Conservation (phyloP, 2,888 invertebrate genomes). For the Emmelina monodactyla region DNA sequence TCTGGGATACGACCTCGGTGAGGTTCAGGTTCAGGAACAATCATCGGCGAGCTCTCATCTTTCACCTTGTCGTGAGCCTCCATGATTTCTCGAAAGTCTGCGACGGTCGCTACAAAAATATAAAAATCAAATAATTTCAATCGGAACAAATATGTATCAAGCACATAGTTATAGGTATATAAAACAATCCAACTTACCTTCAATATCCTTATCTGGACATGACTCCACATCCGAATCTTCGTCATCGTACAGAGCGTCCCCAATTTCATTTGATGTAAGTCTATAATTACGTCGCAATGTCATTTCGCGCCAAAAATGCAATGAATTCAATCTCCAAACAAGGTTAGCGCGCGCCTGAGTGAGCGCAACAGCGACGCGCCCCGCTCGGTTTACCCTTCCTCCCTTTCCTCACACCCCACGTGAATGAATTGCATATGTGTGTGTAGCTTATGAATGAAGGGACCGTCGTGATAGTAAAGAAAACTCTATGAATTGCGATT, state of each 20-base stretch:
- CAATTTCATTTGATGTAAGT: not conserved
- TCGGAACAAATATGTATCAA: not conserved
- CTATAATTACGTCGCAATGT: not conserved
- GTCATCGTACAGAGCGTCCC: conserved; percentile 2
- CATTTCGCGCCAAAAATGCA: conserved; percentile 6
- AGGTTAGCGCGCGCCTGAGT: not conserved
- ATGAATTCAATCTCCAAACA: no score
- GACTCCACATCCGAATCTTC: conserved; percentile 4
- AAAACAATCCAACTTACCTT: not conserved
- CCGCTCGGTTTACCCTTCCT: not conserved
- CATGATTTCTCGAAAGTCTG: not conserved
- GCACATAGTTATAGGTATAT: not conserved
- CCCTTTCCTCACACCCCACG: not conserved
- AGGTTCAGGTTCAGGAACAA: not conserved
- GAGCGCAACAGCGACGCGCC: not conserved
- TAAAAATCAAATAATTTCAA: not conserved
- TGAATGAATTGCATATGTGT: not conserved
- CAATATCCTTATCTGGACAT: not conserved
- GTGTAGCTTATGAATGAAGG: no score
- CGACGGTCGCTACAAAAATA: no score
- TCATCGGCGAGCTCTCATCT: not conserved
- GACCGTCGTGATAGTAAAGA: no score
- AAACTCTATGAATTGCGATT: no score
- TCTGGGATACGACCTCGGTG: not conserved
- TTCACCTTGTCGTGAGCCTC: not conserved